Base-by-base conservation (phyloP, 2,797 vertebrate genomes). In the Apogon talboti region DNA sequence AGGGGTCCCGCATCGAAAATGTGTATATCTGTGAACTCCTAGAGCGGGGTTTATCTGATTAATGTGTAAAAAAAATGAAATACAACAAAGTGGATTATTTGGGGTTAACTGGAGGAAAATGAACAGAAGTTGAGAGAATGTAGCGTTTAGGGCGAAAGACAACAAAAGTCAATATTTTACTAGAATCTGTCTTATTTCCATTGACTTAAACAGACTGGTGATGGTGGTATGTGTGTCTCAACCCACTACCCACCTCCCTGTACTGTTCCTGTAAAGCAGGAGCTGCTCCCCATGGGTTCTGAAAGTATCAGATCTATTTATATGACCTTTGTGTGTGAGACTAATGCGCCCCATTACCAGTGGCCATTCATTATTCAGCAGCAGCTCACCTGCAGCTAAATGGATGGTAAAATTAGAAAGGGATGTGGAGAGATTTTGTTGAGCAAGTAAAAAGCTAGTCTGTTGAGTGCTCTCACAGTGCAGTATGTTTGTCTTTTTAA, bases 361-460 rank as follows among this genome's bases (percentile, higher is more conserved):
- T 6, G 41, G 52, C 52, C 81, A 91, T 93, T 91, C 78, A 92
- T 94, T 91, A 93, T 94, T 92, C 81, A 92, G 76, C 16, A 68
- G 74, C 87, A 51, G 78, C 82, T 93, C 90, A 93, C 91, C 91
- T 93, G 70, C 84, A 84, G 87, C 89, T 81, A 83, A 85, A 86
- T 86, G 81, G 84, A 75, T 85, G 85, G 79, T 88, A 85, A 87
- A 89, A 91, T 90, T 84, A 87, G 89, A 87, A 61, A 55, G 43
- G 30, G 44, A 65, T 44, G 11, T 46, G 44, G 63, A 41, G 45
- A 46, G 42, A 60, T 64, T 84, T 51, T 79, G 79, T 66, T 9
- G 70, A 82, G 80, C 85, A 79, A 64, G 72, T 52, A 61, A 40
- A 74, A 76, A 51, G 15, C 67, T 16, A 8, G 18, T 37, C 14